A percentile compares a stretch with the other conserved stretches of the same genome.
These are phyloP conservation scores for Hetaerina titia DNA, from an alignment of 2,888 invertebrate species.

Conservation along the genomic window DNA sequence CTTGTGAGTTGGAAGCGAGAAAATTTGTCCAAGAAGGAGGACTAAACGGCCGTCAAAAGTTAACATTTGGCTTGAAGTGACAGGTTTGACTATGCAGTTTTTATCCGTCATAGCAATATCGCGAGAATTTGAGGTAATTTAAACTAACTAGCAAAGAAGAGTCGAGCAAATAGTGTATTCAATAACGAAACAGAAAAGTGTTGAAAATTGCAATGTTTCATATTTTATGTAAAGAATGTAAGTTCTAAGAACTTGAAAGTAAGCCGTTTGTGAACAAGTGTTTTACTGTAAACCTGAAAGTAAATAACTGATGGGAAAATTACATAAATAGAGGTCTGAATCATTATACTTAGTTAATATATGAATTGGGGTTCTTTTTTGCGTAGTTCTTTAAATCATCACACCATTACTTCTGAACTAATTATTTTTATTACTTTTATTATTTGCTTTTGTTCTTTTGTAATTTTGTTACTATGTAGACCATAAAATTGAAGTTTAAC, in stretches of 20 bases:
- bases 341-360: background rate
- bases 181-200: background rate
- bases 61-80: background rate
- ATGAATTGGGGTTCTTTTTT: background rate
- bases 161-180: background rate
- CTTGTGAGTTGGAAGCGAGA: slow-evolving; percentile 12
- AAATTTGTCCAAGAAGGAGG: background rate
- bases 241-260: background rate
- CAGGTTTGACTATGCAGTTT: background rate
- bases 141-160: too few relatives aligned
- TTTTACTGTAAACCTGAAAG: background rate
- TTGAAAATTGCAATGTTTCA: background rate
- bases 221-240: background rate
- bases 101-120: background rate
- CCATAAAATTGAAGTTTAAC: background rate
- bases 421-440: slow-evolving; percentile 27
- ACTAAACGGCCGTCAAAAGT: background rate
- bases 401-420: background rate
- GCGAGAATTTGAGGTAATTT: too few relatives aligned
- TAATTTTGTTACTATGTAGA: slow-evolving; percentile 3
- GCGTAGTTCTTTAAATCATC: background rate
- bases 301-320: background rate
- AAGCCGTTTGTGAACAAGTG: background rate
- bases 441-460: slow-evolving; percentile 22
- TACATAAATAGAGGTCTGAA: background rate